These are phyloP conservation scores for Macrophya annulata DNA, from an alignment of 2,888 invertebrate species.

Conservation along the genomic window DNA sequence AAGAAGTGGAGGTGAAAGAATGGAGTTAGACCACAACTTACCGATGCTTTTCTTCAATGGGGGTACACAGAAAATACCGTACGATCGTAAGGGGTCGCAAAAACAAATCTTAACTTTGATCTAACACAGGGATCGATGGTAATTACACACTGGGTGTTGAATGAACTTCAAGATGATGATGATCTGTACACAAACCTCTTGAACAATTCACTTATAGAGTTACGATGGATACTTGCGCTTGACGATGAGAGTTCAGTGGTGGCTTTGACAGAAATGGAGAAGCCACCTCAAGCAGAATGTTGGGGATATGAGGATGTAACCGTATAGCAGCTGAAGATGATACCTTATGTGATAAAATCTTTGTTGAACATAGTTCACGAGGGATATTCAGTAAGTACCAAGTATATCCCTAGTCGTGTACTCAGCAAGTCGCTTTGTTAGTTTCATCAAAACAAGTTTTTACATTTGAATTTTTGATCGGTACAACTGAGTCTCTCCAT, in stretches of 20 bases:
- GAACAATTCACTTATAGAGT: neutral
- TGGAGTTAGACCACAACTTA: neutral
- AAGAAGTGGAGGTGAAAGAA: neutral
- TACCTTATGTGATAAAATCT: neutral
- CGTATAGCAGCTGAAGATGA: neutral
- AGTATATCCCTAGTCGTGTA: neutral
- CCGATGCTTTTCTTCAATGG: neutral
- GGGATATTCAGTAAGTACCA: neutral
- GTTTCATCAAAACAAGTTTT: neutral
- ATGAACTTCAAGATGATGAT: constrained; percentile 10
- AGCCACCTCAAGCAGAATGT: neutral
- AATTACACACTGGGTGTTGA: neutral
- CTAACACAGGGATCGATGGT: neutral
- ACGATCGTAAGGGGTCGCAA: neutral
- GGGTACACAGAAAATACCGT: neutral
- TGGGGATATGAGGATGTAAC: constrained; percentile 10
- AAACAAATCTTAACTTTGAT: neutral
- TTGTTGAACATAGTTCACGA: neutral
- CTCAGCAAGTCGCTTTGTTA: neutral
- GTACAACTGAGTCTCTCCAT: too few relatives aligned
- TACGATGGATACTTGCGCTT: neutral
- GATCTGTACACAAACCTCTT: neutral
- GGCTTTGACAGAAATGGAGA: constrained; percentile 2
- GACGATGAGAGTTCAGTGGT: neutral
- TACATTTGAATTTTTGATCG: neutral